Percentiles rank a stretch among this genome's conserved stretches.
Conservation (phyloP, 2,888 invertebrate genomes). For the Drosophila aldrichi region DNA sequence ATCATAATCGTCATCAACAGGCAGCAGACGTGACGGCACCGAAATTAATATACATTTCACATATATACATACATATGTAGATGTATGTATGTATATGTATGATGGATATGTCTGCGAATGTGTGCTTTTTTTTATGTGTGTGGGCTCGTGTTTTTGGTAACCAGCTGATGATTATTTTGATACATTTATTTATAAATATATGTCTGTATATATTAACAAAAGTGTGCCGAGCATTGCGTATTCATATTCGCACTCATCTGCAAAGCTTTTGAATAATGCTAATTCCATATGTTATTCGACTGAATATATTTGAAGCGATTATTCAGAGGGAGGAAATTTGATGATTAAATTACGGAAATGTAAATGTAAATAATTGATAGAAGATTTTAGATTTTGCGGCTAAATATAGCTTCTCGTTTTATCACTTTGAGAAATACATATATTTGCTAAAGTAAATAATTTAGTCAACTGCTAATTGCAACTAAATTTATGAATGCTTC, state of each 20-base stretch:
- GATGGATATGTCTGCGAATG: conserved; percentile 50
- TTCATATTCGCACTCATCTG: conserved; percentile 51
- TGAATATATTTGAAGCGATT: conserved; percentile 4
- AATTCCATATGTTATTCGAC: conserved; percentile 56
- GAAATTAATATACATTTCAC: conserved; percentile 61
- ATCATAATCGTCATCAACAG: conserved; percentile 48
- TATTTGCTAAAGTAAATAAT: too few species aligned
- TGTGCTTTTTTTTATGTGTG: not conserved
- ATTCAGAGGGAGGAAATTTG: not conserved
- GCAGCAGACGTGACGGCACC: conserved; percentile 68
- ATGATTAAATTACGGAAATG: not conserved
- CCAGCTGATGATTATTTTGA: conserved; percentile 5
- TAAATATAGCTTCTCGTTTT: too few species aligned
- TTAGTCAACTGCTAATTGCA: too few species aligned
- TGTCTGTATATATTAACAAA: conserved; percentile 12
- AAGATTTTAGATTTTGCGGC: too few species aligned
- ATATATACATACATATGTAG: conserved; percentile 10
- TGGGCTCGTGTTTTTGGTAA: conserved; percentile 12
- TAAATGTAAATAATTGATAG: too few species aligned
- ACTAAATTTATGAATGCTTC: too few species aligned
- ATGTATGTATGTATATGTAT: conserved; percentile 8
- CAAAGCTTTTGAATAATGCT: conserved; percentile 69
- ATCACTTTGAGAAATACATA: too few species aligned
- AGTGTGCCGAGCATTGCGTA: conserved; percentile 55
- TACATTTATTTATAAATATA: conserved; percentile 8